Conservation (phyloP, 2,113 vertebrate genomes). For the Oryzias curvinotus region DNA sequence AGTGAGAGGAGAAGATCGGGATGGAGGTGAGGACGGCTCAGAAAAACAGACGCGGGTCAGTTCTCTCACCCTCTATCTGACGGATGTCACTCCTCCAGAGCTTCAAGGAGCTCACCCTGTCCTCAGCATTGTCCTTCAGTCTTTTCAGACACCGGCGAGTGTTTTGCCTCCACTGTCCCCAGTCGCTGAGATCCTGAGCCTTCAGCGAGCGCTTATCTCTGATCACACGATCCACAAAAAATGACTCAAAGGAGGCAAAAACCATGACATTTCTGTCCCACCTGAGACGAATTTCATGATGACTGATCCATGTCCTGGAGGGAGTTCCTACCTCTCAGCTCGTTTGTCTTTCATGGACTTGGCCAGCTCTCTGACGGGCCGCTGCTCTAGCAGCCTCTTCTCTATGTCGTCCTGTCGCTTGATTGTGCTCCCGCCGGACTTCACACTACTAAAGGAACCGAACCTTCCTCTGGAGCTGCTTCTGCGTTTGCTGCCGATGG, state of each 20-base stretch:
- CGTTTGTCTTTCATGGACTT: conserved; percentile 81
- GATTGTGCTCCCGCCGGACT: conserved; percentile 34
- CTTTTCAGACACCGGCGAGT: conserved; percentile 75
- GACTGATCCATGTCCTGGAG: not conserved
- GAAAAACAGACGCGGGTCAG: not conserved
- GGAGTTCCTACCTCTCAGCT: conserved; percentile 71
- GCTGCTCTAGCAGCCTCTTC: conserved; percentile 16
- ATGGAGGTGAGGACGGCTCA: too few species aligned
- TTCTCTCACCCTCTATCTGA: conserved; percentile 66
- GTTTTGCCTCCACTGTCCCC: conserved; percentile 79
- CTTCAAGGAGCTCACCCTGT: conserved; percentile 75
- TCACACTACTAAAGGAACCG: conserved; percentile 55
- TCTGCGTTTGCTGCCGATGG: conserved; percentile 35
- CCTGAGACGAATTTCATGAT: not conserved
- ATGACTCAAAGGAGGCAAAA: not conserved
- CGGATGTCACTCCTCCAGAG: conserved; percentile 88
- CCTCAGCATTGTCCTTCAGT: conserved; percentile 66
- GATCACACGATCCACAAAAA: not conserved
- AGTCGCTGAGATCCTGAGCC: conserved; percentile 61
- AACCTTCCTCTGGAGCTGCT: conserved; percentile 36
- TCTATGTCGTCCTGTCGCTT: conserved; percentile 49
- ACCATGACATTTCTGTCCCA: not conserved
- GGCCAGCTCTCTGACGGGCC: conserved; percentile 72
- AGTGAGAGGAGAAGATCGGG: too few species aligned
- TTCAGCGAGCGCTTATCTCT: conserved; percentile 62